phyloP scores from a whole-genome alignment of 1,140 invertebrate species.

The Drosophila quadrilineata region DNA sequence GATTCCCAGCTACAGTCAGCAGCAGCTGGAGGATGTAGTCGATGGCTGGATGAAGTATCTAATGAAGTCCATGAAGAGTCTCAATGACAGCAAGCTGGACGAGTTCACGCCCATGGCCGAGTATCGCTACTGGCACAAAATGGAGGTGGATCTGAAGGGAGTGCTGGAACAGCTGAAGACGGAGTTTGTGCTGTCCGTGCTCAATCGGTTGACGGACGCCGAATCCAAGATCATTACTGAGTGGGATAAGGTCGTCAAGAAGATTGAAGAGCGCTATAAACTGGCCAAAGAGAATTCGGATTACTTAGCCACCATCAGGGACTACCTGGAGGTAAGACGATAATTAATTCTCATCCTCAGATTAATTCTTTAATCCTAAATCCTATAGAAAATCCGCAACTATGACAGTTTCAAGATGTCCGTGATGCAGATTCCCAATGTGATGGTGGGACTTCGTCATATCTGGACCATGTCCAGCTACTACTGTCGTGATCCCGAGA shows the following conservation, averaged over 20 bases:
- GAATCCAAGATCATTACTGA: slow-evolving; percentile 29
- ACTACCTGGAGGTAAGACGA: slow-evolving; percentile 88
- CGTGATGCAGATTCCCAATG: slow-evolving; percentile 86
- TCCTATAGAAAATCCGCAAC: slow-evolving; percentile 86
- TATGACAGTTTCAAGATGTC: slow-evolving; percentile 87
- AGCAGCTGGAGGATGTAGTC: slow-evolving; percentile 85
- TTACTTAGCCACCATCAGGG: slow-evolving; percentile 90
- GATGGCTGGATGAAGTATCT: slow-evolving; percentile 86
- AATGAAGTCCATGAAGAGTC: slow-evolving; percentile 82
- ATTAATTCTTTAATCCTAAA: neutral
- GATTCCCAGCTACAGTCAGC: slow-evolving; percentile 82
- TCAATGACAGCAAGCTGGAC: slow-evolving; percentile 82
- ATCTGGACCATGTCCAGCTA: slow-evolving; percentile 91
- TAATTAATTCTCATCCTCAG: neutral
- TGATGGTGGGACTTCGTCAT: slow-evolving; percentile 92
- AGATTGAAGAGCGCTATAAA: slow-evolving; percentile 87
- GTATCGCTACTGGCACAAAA: slow-evolving; percentile 91
- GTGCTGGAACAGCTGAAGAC: slow-evolving; percentile 91
- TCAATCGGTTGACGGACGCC: slow-evolving; percentile 64
- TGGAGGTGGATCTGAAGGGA: slow-evolving; percentile 88
- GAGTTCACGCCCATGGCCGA: slow-evolving; percentile 90
- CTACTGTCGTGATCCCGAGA: slow-evolving; percentile 88
- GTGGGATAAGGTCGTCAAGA: slow-evolving; percentile 83
- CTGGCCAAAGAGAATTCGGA: slow-evolving; percentile 92
- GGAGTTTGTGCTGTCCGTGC: slow-evolving; percentile 85